phyloP scores from a whole-genome alignment of 2,113 vertebrate genomes.

The Plectropomus leopardus region DNA sequence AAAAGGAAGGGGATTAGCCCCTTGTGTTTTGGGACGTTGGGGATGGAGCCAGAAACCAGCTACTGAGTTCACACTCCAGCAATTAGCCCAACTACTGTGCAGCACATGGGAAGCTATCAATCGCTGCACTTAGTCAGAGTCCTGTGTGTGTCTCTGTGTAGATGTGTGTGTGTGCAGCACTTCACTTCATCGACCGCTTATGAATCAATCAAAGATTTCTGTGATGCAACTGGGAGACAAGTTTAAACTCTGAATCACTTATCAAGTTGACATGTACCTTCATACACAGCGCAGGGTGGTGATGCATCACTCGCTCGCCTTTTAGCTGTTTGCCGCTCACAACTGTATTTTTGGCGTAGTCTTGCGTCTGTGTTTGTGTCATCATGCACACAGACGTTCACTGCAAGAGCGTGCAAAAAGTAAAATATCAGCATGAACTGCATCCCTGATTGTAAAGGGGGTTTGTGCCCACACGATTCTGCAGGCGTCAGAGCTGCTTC shows the following conservation, averaged over 20 bases:
- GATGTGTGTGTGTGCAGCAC: background rate
- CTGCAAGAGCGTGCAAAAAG: background rate
- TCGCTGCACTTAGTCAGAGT: constrained; percentile 40
- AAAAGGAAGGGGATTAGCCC: constrained; percentile 40
- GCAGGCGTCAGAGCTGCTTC: constrained; percentile 18
- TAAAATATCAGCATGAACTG: constrained; percentile 16
- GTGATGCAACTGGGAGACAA: constrained; percentile 44
- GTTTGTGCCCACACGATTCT: constrained; percentile 24
- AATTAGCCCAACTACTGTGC: constrained; percentile 48
- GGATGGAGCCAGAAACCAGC: constrained; percentile 34
- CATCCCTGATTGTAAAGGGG: constrained; percentile 14
- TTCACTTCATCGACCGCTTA: constrained; percentile 3
- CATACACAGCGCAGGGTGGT: constrained; percentile 17
- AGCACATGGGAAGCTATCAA: constrained; percentile 44
- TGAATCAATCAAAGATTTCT: constrained; percentile 51
- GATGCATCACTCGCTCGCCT: constrained; percentile 34
- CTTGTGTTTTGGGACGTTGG: constrained; percentile 41
- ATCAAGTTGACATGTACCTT: constrained; percentile 48
- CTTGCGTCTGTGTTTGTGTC: constrained; percentile 38
- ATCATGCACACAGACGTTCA: background rate
- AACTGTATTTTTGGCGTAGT: constrained; percentile 17
- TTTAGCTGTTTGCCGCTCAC: background rate
- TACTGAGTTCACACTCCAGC: constrained; percentile 51
- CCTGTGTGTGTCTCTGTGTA: background rate
- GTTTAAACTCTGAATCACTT: constrained; percentile 58